A percentile compares a stretch with the other conserved stretches of the same genome.
phyloP scores from a whole-genome alignment of 1,140 invertebrate species.

The Scaptomyza hsui region DNA sequence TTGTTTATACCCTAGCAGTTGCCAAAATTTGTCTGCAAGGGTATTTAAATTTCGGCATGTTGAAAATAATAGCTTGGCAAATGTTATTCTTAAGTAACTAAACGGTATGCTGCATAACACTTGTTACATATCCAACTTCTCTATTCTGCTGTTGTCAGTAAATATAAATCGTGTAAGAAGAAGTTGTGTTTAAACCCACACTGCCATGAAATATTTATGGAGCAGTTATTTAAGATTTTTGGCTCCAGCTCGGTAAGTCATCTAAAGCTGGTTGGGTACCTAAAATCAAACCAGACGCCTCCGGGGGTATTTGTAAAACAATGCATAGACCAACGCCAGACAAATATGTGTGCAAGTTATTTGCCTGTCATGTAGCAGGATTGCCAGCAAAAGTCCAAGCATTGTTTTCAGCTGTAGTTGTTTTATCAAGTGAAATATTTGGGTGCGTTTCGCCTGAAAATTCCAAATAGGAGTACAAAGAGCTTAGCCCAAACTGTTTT shows the following conservation, averaged over 20 bases:
- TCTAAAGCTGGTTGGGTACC: not conserved
- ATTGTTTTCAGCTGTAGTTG: conserved; percentile 25
- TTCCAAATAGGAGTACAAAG: conserved; percentile 36
- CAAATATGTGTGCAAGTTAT: conserved; percentile 29
- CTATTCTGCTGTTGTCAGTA: not conserved
- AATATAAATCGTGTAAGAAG: conserved; percentile 40
- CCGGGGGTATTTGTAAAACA: conserved; percentile 1
- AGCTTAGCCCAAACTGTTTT: conserved; percentile 47
- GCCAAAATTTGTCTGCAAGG: not conserved
- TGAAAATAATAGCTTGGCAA: no score
- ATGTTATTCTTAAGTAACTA: not conserved
- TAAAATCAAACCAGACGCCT: conserved; percentile 5
- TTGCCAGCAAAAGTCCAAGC: conserved; percentile 9
- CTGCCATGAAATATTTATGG: conserved; percentile 20
- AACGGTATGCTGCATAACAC: conserved; percentile 54
- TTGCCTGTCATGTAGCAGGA: conserved; percentile 20
- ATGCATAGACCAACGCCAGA: conserved; percentile 17
- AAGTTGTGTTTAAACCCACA: conserved; percentile 1
- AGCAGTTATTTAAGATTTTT: conserved; percentile 14
- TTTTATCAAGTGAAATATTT: conserved; percentile 28
- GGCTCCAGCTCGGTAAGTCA: not conserved
- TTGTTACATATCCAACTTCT: conserved; percentile 18
- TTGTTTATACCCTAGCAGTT: conserved; percentile 1
- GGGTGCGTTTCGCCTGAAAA: conserved; percentile 40
- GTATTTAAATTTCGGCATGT: not conserved